Evolutionary conservation across 2,888 invertebrate genomes (phyloP).

Genomic region (Eurois occulta): DNA sequence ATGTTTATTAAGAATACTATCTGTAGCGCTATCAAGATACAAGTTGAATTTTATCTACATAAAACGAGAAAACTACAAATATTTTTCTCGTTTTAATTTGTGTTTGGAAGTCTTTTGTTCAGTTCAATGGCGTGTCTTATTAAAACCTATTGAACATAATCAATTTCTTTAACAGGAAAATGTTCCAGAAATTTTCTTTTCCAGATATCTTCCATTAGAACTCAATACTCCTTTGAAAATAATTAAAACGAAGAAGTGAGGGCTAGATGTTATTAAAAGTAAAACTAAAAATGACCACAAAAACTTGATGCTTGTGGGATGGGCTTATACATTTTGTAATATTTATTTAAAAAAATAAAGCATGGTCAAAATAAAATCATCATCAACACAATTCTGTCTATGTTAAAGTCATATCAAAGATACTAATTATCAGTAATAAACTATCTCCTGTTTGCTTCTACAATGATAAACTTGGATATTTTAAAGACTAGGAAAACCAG

Average conservation of each 20-base stretch:
- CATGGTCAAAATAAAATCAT: not conserved
- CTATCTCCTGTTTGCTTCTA: too few species aligned
- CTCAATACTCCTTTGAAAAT: not conserved
- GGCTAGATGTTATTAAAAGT: not conserved
- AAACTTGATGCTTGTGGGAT: not conserved
- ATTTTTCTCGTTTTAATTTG: not conserved
- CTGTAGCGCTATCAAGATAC: not conserved
- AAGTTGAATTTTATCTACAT: conserved; percentile 4
- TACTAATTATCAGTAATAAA: not conserved
- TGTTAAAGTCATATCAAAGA: not conserved
- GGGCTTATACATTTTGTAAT: not conserved
- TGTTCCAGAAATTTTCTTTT: not conserved
- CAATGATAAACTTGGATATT: not conserved
- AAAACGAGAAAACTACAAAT: too few species aligned
- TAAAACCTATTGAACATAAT: not conserved
- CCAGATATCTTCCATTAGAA: not conserved
- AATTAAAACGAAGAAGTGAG: not conserved
- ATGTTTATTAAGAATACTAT: conserved; percentile 17
- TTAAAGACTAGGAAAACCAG: conserved; percentile 3
- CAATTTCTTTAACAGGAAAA: not conserved
- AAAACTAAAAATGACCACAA: not conserved
- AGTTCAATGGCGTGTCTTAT: not conserved
- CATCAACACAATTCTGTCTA: not conserved
- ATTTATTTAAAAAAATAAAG: not conserved
- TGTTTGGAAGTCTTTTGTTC: not conserved